Evolutionary conservation across 2,113 vertebrate genomes (phyloP), one percentile per base, ranked within the genome.

Genomic region (Indri indri): DNA sequence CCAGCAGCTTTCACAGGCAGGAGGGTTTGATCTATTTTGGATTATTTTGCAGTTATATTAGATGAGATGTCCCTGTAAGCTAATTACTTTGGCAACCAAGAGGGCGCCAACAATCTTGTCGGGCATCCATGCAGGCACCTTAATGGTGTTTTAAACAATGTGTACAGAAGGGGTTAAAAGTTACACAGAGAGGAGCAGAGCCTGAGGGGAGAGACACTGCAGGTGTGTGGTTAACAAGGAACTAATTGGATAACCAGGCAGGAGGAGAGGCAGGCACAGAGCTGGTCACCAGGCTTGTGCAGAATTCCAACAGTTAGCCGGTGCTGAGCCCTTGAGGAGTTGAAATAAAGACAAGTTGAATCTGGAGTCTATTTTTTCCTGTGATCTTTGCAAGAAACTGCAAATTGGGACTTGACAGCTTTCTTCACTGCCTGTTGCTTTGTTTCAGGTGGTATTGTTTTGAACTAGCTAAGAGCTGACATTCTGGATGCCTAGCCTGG

Each of bases 31-130:
- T 97, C 96, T 98, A 88, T 97, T 97, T 95, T 91, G 73, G 32
- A 84, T 96, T 98, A 84, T 96, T 98, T 98, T 98, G 54, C 66
- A 89, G 34, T 95, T 93, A 91, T 97, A 97, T 98, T 97, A 98
- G 90, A 97, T 98, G 95, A 98, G 97, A 88, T 82, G 50, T 86
- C 92, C 93, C 95, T 73, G 27, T 96, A 98, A 98, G 97, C 94
- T 99, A 98, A 98, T 99, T 98, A 97, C 94, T 98, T 98, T 98
- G 97, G 74, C 97, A 98, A 97, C 81, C 63, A 96, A 97, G 57
- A 42, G 76, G 57, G n/a, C 40, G 82, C 59, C 40, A 50, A 66
- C 50, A 82, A 92, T 93, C 95, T 93, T 96, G 81, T 91, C 97
- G 98, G 92, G 91, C 95, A 95, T 98, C 92, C 7, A 0, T 86